Base-by-base conservation (phyloP, 2,888 invertebrate genomes). In the Suillia variegata region DNA sequence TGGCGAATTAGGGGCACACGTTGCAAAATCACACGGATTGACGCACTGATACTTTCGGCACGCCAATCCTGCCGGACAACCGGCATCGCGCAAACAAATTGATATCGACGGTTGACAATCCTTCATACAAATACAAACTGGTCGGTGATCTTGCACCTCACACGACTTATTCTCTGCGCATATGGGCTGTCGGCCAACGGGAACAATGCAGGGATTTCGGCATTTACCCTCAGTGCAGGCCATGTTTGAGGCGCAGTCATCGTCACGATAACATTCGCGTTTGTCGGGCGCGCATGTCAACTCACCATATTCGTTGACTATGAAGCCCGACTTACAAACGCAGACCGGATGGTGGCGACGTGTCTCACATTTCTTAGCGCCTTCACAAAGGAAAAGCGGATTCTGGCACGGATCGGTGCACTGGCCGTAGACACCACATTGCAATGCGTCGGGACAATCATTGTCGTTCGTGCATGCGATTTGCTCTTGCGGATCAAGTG, bases 31-130 rank as follows among this genome's bases (percentile, higher is more conserved):
- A 85, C 95, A 95, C 70, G 95, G 95, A 84, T 95, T 92, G 84
- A 93, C 88, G 83, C 95, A 95, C 84, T 92, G 89, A 83, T 91
- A 94, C 82, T 92, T 92, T 81, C 89, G 88, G 84, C 95, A 95
- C 69, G 94, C 92, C 83, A 91, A 86, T 76, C 92, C 88, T 68
- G 88, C 85, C 60, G 94, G 92, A 82, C 95, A 95, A 69, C 94
- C 95, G 75, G 88, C 90, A 83, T 95, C 94, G 83, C 93, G 88
- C 77, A 94, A 86, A 82, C 94, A 94, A 83, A 96, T 93, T 67
- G 93, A 93, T 77, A 91, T 86, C 58, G 91, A 88, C 63, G 94
- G 92, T 79, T 89, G 89, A 83, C 94, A 95, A 82, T 93, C 91
- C 83, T 91, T 89, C 77, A 91, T 87, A 82, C 95, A 96, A 74